Conservation (phyloP, 2,113 vertebrate species). For the Lichenostomus cassidix region DNA sequence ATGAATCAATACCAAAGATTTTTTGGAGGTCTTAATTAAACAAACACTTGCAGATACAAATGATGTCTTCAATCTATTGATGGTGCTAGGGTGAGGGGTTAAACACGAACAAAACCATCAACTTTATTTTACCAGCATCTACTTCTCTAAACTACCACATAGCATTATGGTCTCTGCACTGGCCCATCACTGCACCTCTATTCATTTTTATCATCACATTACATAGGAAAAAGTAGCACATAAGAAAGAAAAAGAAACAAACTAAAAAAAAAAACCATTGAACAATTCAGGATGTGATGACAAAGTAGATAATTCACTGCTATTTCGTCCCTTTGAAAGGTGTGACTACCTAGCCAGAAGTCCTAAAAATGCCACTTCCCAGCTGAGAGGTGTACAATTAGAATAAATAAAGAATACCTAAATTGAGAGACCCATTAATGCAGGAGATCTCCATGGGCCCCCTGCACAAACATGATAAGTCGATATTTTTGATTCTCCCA, state of each 20-base stretch:
- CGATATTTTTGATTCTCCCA: slow-evolving; percentile 94
- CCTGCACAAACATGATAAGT: slow-evolving; percentile 79
- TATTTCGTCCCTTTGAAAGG: slow-evolving; percentile 23
- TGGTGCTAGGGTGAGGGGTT: slow-evolving; percentile 81
- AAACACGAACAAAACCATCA: slow-evolving; percentile 79
- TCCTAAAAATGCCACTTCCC: slow-evolving; percentile 73
- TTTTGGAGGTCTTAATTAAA: slow-evolving; percentile 97
- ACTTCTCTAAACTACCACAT: slow-evolving; percentile 65
- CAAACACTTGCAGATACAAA: slow-evolving; percentile 96
- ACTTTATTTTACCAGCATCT: slow-evolving; percentile 76
- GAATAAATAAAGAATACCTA: slow-evolving; percentile 90
- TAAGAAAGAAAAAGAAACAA: not conserved
- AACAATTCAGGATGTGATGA: slow-evolving; percentile 58
- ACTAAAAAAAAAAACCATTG: slow-evolving; percentile 31
- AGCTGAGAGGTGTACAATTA: slow-evolving; percentile 81
- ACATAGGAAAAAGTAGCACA: slow-evolving; percentile 67
- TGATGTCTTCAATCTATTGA: slow-evolving; percentile 93
- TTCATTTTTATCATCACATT: slow-evolving; percentile 54
- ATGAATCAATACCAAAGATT: slow-evolving; percentile 94
- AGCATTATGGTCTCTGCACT: slow-evolving; percentile 54
- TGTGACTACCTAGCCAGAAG: not conserved
- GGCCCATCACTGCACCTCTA: slow-evolving; percentile 58
- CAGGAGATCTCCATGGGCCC: slow-evolving; percentile 74
- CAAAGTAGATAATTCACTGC: slow-evolving; percentile 52
- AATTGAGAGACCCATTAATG: slow-evolving; percentile 84